Conservation (phyloP, 2,113 vertebrate genomes). For the Carettochelys insculpta region DNA sequence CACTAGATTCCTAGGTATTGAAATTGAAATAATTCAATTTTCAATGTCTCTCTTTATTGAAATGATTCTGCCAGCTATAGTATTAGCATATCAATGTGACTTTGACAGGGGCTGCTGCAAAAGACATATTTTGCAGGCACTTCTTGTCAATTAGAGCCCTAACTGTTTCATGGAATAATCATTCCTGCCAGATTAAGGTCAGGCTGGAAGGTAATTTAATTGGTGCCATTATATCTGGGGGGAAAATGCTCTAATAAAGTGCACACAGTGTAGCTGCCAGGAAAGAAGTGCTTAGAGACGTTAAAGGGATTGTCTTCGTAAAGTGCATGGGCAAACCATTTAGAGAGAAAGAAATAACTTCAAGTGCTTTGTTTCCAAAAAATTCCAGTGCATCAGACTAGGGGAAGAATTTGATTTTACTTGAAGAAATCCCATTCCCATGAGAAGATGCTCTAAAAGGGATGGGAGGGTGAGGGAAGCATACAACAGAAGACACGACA, state of each 20-base stretch:
- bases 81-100: constrained; percentile 89
- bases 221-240: constrained; percentile 85
- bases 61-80: constrained; percentile 84
- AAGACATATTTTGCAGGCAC: constrained; percentile 87
- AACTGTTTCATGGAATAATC: constrained; percentile 87
- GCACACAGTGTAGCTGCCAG: constrained; percentile 74
- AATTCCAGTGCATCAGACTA: constrained; percentile 53
- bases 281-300: constrained; percentile 72
- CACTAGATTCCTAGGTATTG: constrained; percentile 86
- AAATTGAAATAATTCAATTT: constrained; percentile 90
- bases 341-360: constrained; percentile 60
- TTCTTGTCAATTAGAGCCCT: constrained; percentile 87
- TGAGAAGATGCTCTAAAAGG: background rate
- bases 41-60: constrained; percentile 84
- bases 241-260: constrained; percentile 82
- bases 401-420: constrained; percentile 46
- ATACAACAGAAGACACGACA: background rate
- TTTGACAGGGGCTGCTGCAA: constrained; percentile 85
- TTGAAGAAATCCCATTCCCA: constrained; percentile 20
- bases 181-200: constrained; percentile 87
- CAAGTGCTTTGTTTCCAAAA: constrained; percentile 63
- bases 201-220: constrained; percentile 87
- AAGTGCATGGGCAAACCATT: constrained; percentile 55
- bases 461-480: constrained; percentile 20
- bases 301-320: constrained; percentile 73